Percentiles rank a stretch among this genome's conserved stretches.
Evolutionary conservation across 2,888 invertebrate species (phyloP).

Genomic region (Acrocera orbiculus): DNA sequence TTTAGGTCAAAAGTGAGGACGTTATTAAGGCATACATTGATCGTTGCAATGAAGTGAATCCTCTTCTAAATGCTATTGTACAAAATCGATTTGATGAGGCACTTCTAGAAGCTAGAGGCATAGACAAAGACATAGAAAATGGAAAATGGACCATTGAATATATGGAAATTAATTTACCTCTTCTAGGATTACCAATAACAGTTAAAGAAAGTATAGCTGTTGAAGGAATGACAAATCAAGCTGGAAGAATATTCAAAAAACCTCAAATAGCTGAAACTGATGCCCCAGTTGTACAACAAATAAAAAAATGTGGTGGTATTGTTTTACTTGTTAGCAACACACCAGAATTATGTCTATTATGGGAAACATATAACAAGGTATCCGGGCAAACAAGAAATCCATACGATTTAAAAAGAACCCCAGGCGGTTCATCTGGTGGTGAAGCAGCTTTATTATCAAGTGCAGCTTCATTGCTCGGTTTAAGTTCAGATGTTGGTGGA

Average conservation of each 20-base stretch:
- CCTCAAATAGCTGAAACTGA: conserved; percentile 50
- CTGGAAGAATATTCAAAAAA: conserved; percentile 43
- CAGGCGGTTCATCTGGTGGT: conserved; percentile 84
- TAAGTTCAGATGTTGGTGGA: conserved; percentile 81
- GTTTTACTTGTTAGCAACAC: conserved; percentile 76
- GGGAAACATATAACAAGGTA: conserved; percentile 77
- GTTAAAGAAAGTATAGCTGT: conserved; percentile 68
- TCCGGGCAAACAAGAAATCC: conserved; percentile 79
- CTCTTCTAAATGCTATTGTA: conserved; percentile 60
- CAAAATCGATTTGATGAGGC: conserved; percentile 62
- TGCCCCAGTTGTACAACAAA: conserved; percentile 50
- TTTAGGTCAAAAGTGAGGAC: conserved; percentile 51
- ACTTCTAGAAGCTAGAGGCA: conserved; percentile 50
- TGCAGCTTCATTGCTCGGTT: conserved; percentile 62
- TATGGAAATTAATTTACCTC: conserved; percentile 48
- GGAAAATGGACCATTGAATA: conserved; percentile 39
- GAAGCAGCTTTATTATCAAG: conserved; percentile 62
- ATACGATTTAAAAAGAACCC: conserved; percentile 58
- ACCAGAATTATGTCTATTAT: conserved; percentile 79
- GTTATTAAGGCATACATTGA: conserved; percentile 55
- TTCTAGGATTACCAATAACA: conserved; percentile 70
- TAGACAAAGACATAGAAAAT: conserved; percentile 48
- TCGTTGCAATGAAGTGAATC: conserved; percentile 61
- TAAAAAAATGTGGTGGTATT: conserved; percentile 65
- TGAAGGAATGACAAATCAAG: conserved; percentile 60